phyloP scores from a whole-genome alignment of 2,797 vertebrate genomes.

The Taeniopygia guttata region DNA sequence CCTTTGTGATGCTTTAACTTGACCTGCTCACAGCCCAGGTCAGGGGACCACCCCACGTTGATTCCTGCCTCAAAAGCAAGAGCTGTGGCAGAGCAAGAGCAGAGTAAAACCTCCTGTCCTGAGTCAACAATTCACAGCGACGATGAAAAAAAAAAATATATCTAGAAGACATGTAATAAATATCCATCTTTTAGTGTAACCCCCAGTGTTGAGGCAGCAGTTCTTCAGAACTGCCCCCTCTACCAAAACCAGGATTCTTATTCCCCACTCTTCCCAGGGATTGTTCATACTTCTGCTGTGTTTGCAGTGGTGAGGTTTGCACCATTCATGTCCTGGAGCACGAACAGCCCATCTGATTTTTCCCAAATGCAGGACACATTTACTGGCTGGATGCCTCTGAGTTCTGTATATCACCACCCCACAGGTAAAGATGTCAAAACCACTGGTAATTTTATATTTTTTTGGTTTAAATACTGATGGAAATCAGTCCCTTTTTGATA shows the following conservation, averaged over 20 bases:
- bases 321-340: not conserved
- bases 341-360: not conserved
- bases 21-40: conserved; percentile 21
- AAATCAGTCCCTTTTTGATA: not conserved
- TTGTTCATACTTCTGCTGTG: not conserved
- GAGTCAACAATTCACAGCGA: not conserved
- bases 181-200: rapidly evolving
- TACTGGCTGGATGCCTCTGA: not conserved
- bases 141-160: too few species aligned
- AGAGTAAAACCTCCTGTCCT: not conserved
- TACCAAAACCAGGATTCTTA: not conserved
- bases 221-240: not conserved
- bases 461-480: not conserved
- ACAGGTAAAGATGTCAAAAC: not conserved
- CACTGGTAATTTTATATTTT: not conserved
- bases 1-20: conserved; percentile 47
- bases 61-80: not conserved
- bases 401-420: not conserved
- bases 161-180: too few species aligned
- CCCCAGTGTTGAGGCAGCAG: not conserved
- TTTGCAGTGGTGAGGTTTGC: not conserved
- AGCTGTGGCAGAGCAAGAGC: not conserved
- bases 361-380: not conserved
- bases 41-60: conserved; percentile 6
- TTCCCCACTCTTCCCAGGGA: not conserved